Percentiles rank a stretch among this genome's conserved stretches.
Evolutionary conservation across 2,888 invertebrate genomes (phyloP).

Genomic region (Agrotis segetum): DNA sequence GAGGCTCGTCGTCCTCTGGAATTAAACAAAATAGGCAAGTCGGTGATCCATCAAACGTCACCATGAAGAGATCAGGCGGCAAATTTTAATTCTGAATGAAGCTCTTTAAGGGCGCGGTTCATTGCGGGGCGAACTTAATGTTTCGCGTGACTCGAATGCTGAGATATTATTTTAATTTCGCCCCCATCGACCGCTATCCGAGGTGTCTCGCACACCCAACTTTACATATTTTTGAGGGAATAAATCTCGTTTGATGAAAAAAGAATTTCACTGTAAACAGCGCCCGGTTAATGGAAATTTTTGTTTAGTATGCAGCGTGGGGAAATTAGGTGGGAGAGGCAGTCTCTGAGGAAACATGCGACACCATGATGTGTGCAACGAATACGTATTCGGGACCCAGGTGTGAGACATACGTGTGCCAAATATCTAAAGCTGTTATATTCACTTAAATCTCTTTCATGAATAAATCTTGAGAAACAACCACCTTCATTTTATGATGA

Average conservation of each 20-base stretch:
- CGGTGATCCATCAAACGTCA: constrained; percentile 88
- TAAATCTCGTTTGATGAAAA: constrained; percentile 89
- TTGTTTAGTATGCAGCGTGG: constrained; percentile 82
- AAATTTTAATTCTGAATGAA: constrained; percentile 90
- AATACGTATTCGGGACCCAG: constrained; percentile 38
- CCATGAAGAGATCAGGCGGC: constrained; percentile 85
- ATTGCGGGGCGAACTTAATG: constrained; percentile 88
- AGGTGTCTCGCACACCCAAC: constrained; percentile 80
- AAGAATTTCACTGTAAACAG: constrained; percentile 87
- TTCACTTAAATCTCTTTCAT: constrained; percentile 27
- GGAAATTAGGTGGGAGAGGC: constrained; percentile 72
- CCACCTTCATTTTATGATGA: constrained; percentile 26
- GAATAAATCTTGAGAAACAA: constrained; percentile 12
- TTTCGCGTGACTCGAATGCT: constrained; percentile 90
- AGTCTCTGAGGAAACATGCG: constrained; percentile 59
- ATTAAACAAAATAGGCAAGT: constrained; percentile 78
- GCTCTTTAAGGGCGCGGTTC: constrained; percentile 88
- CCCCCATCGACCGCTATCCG: constrained; percentile 80
- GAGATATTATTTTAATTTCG: constrained; percentile 90
- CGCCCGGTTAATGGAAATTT: constrained; percentile 84
- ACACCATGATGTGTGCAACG: constrained; percentile 52
- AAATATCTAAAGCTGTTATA: constrained; percentile 28
- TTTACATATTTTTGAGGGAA: constrained; percentile 89
- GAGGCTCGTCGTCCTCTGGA: constrained; percentile 50
- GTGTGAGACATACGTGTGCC: constrained; percentile 41